Percentiles rank a stretch among this genome's conserved stretches.
These are phyloP conservation scores for Pterophyllum scalare DNA, from an alignment of 2,113 vertebrate species.

Conservation along the genomic window DNA sequence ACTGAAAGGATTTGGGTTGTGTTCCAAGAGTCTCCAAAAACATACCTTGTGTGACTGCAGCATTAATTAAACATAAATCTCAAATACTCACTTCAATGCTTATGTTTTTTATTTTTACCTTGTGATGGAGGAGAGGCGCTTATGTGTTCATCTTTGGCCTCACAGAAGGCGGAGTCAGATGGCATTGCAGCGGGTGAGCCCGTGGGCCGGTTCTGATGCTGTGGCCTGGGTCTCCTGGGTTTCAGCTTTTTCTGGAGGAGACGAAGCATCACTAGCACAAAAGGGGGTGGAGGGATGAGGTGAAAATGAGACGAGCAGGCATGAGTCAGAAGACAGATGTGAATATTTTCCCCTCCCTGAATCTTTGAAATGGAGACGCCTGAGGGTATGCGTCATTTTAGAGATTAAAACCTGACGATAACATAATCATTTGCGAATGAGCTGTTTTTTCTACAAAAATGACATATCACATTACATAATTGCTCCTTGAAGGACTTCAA, in stretches of 20 bases:
- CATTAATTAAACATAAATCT: neutral
- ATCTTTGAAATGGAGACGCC: neutral
- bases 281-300: neutral
- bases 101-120: conserved; percentile 39
- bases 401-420: neutral
- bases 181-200: neutral
- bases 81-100: neutral
- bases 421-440: neutral
- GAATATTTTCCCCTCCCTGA: neutral
- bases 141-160: neutral
- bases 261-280: neutral
- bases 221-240: conserved; percentile 6
- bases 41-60: neutral
- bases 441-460: neutral
- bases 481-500: neutral
- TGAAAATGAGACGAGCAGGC: neutral
- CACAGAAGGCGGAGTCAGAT: neutral
- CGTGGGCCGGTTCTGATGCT: conserved; percentile 30
- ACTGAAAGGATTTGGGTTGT: neutral
- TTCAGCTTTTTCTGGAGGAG: conserved; percentile 10
- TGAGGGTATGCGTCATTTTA: neutral
- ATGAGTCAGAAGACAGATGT: neutral
- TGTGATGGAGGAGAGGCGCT: conserved; percentile 14
- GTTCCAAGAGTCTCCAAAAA: neutral
- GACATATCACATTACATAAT: neutral